Base-by-base conservation (phyloP, 2,888 invertebrate genomes). In the Cenopis cana region DNA sequence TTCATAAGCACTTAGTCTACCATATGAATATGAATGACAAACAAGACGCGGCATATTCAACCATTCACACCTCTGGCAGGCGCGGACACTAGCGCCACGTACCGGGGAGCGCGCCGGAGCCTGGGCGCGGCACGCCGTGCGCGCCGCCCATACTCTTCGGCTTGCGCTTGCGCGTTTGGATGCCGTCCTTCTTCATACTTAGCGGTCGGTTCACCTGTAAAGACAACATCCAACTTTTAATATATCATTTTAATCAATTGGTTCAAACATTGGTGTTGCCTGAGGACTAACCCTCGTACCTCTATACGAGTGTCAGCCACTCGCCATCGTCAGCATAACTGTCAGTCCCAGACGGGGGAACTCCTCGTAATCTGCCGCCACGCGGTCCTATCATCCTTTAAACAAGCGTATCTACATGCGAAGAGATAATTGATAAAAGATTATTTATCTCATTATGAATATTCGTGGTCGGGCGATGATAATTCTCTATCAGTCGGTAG, bases 101-200 rank as follows among this genome's bases (percentile, higher is more conserved):
- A 90, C 92, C 91, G 78, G 90, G 79, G 75, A 90, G 85, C 50
- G 83, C 79, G 77, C 84, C 80, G 59, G 79, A 81, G 73, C 85
- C 85, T 75, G 85, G 80, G 70, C 86, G 82, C 77, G 82, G 79
- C 77, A 79, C 85, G 76, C 81, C 83, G 82, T 85, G 85, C 8
- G 84, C 89, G 55, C 89, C 88, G 74, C 93, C 91, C 90, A 93
- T 91, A 83, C 91, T 95, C 90, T 97, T 97, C 56, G 97, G 97
- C 85, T 99, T 99, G 74, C 99, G 95, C 89, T 99, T 99, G 76
- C 99, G 95, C 66, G 98, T 99, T 93, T 99, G 99, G 84, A 99
- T 99, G 59, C 98, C 98, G 78, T 99, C 99, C 91, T 99, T 99
- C 92, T 99, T 99, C 99, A 99, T 99, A 80, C 98, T 98, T 79